Evolutionary conservation across 2,113 vertebrate species (phyloP).

Genomic region (Barbus barbus): DNA sequence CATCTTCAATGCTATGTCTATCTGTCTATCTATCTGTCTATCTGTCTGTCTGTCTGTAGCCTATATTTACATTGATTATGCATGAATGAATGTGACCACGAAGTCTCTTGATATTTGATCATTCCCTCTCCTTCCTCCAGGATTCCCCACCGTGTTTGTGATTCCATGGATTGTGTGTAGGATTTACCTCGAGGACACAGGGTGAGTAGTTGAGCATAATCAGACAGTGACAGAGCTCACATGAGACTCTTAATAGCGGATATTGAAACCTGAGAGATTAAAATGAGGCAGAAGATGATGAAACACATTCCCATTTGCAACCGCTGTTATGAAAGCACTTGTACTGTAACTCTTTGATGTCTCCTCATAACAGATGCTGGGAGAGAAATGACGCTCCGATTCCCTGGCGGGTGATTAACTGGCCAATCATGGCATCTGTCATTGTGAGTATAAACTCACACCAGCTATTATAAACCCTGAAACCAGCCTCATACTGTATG

Average conservation of each 20-base stretch:
- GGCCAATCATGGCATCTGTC: conserved; percentile 88
- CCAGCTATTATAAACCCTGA: neutral
- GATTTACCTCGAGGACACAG: conserved; percentile 84
- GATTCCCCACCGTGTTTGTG: conserved; percentile 75
- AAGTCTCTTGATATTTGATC: neutral
- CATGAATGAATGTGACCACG: neutral
- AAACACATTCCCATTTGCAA: neutral
- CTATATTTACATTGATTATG: conserved; percentile 7
- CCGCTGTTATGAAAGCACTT: conserved; percentile 5
- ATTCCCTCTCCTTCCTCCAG: conserved; percentile 50
- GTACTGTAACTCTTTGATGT: conserved; percentile 4
- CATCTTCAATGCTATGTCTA: no score
- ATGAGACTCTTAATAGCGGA: neutral
- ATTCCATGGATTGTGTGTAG: conserved; percentile 85
- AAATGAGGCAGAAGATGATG: neutral
- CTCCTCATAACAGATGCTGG: conserved; percentile 82
- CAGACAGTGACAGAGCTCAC: neutral
- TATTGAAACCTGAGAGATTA: neutral
- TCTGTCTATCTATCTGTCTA: no score
- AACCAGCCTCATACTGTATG: conserved; percentile 22
- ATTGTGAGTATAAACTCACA: conserved; percentile 79
- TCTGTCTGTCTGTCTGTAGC: neutral
- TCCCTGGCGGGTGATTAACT: conserved; percentile 88
- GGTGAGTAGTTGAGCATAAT: conserved; percentile 69
- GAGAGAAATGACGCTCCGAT: conserved; percentile 85